A percentile compares a stretch with the other conserved stretches of the same genome.
Conservation (phyloP, 2,888 invertebrate species). For the Zaprionus bogoriensis region DNA sequence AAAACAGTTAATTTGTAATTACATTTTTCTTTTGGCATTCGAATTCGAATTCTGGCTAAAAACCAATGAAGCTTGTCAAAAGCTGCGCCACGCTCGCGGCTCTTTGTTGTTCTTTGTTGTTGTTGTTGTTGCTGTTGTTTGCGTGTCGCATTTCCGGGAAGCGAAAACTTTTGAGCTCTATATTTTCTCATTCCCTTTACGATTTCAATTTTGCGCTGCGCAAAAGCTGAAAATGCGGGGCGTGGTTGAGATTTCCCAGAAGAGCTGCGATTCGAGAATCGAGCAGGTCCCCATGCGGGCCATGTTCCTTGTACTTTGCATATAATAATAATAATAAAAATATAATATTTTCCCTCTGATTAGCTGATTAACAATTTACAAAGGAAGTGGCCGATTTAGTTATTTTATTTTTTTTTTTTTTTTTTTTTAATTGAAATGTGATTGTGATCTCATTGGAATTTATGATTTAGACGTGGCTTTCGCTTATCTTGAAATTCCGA, state of each 20-base stretch:
- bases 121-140: no score
- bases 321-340: no score
- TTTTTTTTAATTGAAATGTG: no score
- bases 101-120: no score
- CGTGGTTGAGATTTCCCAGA: not conserved
- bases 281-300: no score
- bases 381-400: constrained; percentile 15
- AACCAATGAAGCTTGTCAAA: constrained; percentile 24
- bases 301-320: no score
- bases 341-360: constrained; percentile 1
- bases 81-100: not conserved
- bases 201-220: not conserved
- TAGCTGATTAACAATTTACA: constrained; percentile 32
- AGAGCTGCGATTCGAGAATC: not conserved
- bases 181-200: not conserved
- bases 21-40: not conserved
- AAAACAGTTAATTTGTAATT: constrained; percentile 27
- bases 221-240: constrained; percentile 20
- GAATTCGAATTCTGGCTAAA: constrained; percentile 34
- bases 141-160: constrained; percentile 50
- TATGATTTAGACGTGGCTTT: not conserved
- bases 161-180: constrained; percentile 8
- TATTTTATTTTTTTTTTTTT: no score
- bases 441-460: not conserved
- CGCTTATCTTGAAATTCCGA: not conserved